phyloP scores from a whole-genome alignment of 2,888 invertebrate species.

The Drosophila peninsularis region DNA sequence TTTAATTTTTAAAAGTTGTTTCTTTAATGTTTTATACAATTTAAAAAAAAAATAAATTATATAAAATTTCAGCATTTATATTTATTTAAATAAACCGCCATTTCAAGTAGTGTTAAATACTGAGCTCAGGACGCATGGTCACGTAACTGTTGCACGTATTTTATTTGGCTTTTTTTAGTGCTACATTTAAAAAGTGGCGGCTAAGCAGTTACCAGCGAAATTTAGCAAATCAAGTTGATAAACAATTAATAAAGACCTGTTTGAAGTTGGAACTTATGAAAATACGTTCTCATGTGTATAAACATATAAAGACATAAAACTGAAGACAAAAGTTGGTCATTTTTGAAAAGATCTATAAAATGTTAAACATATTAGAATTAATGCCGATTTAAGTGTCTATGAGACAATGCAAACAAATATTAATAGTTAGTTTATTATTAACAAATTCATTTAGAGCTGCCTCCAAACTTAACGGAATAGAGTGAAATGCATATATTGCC shows the following conservation, averaged over 20 bases:
- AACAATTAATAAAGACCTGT: background rate
- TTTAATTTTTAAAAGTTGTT: too few species aligned
- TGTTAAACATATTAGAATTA: background rate
- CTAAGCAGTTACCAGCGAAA: background rate
- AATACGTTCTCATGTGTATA: background rate
- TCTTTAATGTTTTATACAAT: too few species aligned
- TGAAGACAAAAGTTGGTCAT: background rate
- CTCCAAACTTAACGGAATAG: background rate
- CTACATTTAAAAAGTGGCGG: background rate
- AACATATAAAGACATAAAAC: background rate
- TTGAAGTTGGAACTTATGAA: too few species aligned
- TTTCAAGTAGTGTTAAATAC: background rate
- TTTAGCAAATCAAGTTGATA: background rate
- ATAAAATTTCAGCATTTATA: background rate
- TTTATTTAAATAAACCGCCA: background rate
- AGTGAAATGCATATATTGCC: background rate
- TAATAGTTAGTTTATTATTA: too few species aligned
- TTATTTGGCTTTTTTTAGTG: constrained; percentile 3
- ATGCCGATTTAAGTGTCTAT: background rate
- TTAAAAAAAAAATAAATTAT: too few species aligned
- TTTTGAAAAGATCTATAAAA: background rate
- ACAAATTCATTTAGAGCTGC: too few species aligned
- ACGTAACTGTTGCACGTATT: background rate
- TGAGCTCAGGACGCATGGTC: background rate
- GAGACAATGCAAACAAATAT: background rate